Base-by-base conservation (phyloP, 1,140 invertebrate genomes). In the Platyura marginata region DNA sequence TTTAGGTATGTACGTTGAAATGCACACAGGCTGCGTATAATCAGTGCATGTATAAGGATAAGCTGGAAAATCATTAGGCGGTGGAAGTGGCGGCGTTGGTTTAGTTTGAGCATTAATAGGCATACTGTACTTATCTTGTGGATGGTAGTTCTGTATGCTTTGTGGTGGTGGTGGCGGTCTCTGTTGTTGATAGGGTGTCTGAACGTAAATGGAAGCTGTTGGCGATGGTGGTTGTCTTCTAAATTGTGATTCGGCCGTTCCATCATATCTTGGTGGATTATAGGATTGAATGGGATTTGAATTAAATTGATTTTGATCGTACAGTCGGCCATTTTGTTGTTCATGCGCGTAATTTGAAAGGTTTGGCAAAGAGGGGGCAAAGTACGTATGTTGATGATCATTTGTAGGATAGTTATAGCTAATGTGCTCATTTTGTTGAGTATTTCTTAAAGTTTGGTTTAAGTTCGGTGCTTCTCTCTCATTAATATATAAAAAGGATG, bases 311-410 rank as follows among this genome's bases (percentile, higher is more conserved):
- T n/a, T n/a, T n/a, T n/a, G n/a, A 38, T 18, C 16, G 16, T 38
- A 8, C 19, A 20, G 32, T 23, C 8, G 19, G 16, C 13, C 2
- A 9, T 15, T 8, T 9, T n/a, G n/a, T n/a, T n/a, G 19, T 8
- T 40, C 39, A 8, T 22, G 18, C 6, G 6, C 21, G 21, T n/a
- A 20, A 6, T 40, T 11, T 22, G 39, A 11, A 4, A 19, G 8
- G 44, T 58, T 60, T 15, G 57, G 57, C 42, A 60, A 44, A 2
- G 57, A 60, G 1, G 57, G 57, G 5, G 25, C 25, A 29, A 29
- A 29, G 25, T 29, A 29, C 6, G 6, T 29, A 13, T 6, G 6
- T 29, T 29, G 25, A 8, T 29, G 25, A 6, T 8, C 13, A 8
- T 29, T 29, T 13, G 25, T 6, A 8, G 25, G 25, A n/a, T n/a